Conservation (phyloP, 2,113 vertebrate genomes). For the Rissa tridactyla region DNA sequence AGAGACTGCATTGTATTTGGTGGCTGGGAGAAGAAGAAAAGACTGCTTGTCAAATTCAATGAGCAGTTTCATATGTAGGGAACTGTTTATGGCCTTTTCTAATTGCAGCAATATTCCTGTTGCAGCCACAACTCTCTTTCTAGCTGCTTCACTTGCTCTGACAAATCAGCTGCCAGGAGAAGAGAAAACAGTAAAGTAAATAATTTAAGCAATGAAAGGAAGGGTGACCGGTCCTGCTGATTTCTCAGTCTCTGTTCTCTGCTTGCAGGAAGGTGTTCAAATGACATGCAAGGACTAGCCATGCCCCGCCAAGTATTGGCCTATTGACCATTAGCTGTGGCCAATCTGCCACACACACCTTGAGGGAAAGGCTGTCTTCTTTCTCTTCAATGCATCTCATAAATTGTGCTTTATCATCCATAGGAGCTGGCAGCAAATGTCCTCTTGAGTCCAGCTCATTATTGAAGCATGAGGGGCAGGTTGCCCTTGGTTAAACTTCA, state of each 20-base stretch:
- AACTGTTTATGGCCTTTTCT: slow-evolving; percentile 53
- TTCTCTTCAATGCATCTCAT: neutral
- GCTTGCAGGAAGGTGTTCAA: neutral
- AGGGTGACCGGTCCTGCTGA: neutral
- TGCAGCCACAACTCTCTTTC: slow-evolving; percentile 47
- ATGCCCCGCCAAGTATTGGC: rapidly evolving
- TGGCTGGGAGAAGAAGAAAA: neutral
- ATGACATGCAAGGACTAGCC: neutral
- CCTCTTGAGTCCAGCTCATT: neutral
- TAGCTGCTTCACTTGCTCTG: slow-evolving; percentile 42
- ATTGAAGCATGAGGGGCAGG: neutral
- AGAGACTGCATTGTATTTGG: slow-evolving; percentile 21
- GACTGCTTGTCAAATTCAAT: slow-evolving; percentile 47
- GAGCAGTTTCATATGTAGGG: slow-evolving; percentile 25
- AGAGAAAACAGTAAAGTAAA: slow-evolving; percentile 42
- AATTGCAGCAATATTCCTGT: slow-evolving; percentile 61
- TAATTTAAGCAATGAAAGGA: slow-evolving; percentile 23
- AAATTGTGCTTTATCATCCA: neutral
- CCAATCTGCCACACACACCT: neutral
- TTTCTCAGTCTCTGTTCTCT: neutral
- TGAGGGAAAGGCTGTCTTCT: neutral
- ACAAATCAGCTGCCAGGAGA: slow-evolving; percentile 40
- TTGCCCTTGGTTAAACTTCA: neutral
- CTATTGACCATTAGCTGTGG: neutral
- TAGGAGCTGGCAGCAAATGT: neutral